Base-by-base conservation (phyloP, 2,888 invertebrate genomes). In the Acleris cristana region DNA sequence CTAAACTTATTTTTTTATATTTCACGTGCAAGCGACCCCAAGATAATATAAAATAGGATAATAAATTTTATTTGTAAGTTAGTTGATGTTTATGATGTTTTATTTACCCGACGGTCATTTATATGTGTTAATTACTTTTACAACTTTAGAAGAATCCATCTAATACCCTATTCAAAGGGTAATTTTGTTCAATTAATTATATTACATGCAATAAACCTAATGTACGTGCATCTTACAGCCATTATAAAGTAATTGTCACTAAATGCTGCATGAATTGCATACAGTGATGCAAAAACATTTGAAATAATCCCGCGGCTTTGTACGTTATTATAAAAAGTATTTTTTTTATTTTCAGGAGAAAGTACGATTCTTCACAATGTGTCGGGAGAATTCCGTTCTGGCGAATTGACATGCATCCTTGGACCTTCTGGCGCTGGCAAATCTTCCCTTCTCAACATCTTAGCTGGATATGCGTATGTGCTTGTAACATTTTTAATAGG, bases 371-470 rank as follows among this genome's bases (percentile, higher is more conserved):
- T 95, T 6, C 93, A 94, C 80, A 88, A 88, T 55, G 85, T 95
- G n/a, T 94, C 93, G 2, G 95, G 95, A 1, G 92, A 92, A 67
- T 95, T 95, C 75, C 88, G 91, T 34, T 94, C 95, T 0, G 95
- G 95, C 2, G 94, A 95, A 76, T 82, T 95, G 74, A 94, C 95
- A 0, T 96, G 96, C 67, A 95, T 96, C 70, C 94, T 97, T 87
- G 97, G 97, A 2, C 96, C 96, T 3, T 96, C 96, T 1, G 97
- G 96, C 6, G 96, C 95, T 12, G 95, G 96, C 30, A 96, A 96
- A 82, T 95, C 95, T 14, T 94, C 96, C 0, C 89, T 96, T 0
- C 94, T 96, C 84, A 96, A 96, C 83, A 96, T 96, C 70, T 86
- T 96, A 3, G 96, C 96, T 54, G 96, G 96, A 74, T 96, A 96